phyloP scores from a whole-genome alignment of 2,797 vertebrate species.

The Acrossocheilus fasciatus region DNA sequence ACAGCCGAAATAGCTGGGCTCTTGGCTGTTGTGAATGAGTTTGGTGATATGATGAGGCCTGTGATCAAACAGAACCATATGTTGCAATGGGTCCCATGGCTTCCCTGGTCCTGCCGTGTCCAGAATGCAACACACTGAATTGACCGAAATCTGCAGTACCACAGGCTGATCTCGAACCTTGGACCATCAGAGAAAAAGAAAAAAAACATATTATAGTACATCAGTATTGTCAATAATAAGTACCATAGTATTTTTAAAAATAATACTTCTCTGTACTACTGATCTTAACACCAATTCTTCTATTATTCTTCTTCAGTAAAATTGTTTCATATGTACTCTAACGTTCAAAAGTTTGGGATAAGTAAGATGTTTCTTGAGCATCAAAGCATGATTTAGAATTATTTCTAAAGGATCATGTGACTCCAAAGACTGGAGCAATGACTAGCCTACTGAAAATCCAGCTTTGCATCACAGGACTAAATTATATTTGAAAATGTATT shows the following conservation, averaged over 20 bases:
- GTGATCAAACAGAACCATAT: slow-evolving; percentile 86
- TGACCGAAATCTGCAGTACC: slow-evolving; percentile 82
- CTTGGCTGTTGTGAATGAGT: slow-evolving; percentile 92
- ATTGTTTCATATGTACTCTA: background rate
- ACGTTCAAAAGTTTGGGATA: background rate
- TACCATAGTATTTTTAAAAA: background rate
- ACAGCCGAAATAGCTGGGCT: slow-evolving; percentile 91
- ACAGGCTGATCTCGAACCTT: slow-evolving; percentile 65
- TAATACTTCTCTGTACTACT: background rate
- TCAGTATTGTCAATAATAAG: background rate
- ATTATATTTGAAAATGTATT: background rate
- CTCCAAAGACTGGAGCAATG: background rate
- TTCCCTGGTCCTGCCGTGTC: slow-evolving; percentile 70
- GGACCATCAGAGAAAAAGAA: background rate
- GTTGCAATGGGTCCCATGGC: slow-evolving; percentile 90
- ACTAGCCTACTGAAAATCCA: background rate
- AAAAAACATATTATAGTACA: no score
- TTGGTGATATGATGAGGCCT: slow-evolving; percentile 88
- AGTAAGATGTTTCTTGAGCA: background rate
- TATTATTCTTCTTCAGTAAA: background rate
- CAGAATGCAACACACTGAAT: slow-evolving; percentile 81
- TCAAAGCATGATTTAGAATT: background rate
- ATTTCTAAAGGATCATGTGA: background rate
- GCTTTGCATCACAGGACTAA: background rate
- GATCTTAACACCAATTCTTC: background rate